Percentiles rank a stretch among this genome's conserved stretches.
phyloP scores from a whole-genome alignment of 2,888 invertebrate genomes.

The Myopa testacea region DNA sequence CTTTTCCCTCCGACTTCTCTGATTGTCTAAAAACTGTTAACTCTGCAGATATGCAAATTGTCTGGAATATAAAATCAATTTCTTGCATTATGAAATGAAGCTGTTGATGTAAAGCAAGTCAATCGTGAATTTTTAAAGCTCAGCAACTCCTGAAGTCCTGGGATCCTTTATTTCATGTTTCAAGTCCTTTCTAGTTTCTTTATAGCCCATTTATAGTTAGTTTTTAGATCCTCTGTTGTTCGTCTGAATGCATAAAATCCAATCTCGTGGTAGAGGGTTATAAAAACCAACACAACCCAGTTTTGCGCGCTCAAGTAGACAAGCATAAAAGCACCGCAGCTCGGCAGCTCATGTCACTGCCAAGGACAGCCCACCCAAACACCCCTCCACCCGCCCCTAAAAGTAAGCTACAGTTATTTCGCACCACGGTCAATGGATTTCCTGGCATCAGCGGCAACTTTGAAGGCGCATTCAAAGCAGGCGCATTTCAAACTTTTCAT shows the following conservation, averaged over 20 bases:
- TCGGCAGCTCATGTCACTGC: neutral
- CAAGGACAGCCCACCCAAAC: neutral
- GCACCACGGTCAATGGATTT: neutral
- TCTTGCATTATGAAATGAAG: no score
- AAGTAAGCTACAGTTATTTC: neutral
- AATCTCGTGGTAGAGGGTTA: no score
- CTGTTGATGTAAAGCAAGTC: no score
- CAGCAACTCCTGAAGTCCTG: no score
- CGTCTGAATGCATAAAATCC: neutral
- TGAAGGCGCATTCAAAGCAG: conserved; percentile 8
- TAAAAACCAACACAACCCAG: no score
- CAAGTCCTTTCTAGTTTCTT: neutral
- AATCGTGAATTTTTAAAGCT: no score
- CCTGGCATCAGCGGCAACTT: neutral
- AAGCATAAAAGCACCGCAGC: neutral
- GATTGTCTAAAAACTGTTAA: no score
- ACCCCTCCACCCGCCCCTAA: neutral
- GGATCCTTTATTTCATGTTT: neutral
- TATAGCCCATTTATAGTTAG: neutral
- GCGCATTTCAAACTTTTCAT: neutral
- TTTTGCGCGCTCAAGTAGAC: neutral
- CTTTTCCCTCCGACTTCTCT: no score
- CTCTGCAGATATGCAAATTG: no score
- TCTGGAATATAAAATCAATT: no score
- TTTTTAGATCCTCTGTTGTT: neutral